phyloP scores from a whole-genome alignment of 2,888 invertebrate genomes.

The Aleiodes leptofemur region DNA sequence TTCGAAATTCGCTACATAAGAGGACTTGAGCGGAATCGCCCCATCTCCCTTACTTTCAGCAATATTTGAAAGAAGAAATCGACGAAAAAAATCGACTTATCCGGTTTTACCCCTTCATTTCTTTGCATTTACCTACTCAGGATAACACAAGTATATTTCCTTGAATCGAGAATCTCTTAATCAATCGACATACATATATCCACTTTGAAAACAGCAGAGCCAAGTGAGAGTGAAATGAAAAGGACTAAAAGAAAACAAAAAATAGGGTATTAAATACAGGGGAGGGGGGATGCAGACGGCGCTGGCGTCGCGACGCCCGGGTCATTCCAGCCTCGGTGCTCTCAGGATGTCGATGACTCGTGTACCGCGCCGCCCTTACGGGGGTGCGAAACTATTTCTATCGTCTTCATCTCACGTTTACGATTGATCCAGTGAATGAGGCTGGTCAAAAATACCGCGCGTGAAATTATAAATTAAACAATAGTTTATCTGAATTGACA shows the following conservation, averaged over 20 bases:
- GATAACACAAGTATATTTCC: too few species aligned
- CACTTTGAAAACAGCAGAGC: background rate
- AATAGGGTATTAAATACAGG: conserved; percentile 35
- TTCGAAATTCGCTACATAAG: too few species aligned
- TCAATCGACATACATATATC: too few species aligned
- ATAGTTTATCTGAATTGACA: background rate
- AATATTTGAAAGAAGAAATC: too few species aligned
- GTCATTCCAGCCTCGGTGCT: conserved; percentile 71
- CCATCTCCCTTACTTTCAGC: too few species aligned
- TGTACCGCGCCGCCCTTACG: conserved; percentile 69
- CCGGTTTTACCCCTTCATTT: too few species aligned
- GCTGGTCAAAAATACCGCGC: conserved; percentile 42
- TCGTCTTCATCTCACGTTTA: conserved; percentile 48
- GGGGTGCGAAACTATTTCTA: conserved; percentile 62
- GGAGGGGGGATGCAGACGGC: conserved; percentile 62
- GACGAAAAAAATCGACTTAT: too few species aligned
- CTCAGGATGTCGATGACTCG: conserved; percentile 71
- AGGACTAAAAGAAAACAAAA: conserved; percentile 31
- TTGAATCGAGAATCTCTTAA: background rate
- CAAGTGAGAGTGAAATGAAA: conserved; percentile 20
- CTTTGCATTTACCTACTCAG: too few species aligned
- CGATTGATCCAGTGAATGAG: conserved; percentile 54
- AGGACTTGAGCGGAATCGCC: too few species aligned
- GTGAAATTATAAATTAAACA: conserved; percentile 15
- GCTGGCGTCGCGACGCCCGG: conserved; percentile 72